Percentiles rank a stretch among this genome's conserved stretches.
Conservation (phyloP, 2,113 vertebrate species). For the Xenotilapia caudafasciata region DNA sequence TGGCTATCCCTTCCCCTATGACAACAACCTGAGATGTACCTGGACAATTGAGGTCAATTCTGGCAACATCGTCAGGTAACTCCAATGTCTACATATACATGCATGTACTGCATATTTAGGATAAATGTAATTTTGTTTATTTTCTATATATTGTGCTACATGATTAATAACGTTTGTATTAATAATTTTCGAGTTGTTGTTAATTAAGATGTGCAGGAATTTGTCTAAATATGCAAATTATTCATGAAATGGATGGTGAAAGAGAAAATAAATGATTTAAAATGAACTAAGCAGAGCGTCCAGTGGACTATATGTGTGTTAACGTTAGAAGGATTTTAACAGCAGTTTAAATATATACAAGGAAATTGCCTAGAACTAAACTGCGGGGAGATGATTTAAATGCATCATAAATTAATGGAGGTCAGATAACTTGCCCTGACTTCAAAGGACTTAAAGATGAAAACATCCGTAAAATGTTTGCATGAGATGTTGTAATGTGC, state of each 20-base stretch:
- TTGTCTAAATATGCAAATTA: neutral
- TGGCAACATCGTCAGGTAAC: slow-evolving; percentile 94
- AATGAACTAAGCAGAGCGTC: neutral
- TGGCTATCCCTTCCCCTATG: slow-evolving; percentile 96
- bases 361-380: neutral
- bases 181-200: neutral
- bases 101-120: neutral
- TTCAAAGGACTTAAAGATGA: neutral
- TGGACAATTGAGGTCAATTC: slow-evolving; percentile 93
- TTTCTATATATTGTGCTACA: neutral
- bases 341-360: neutral
- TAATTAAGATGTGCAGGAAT: neutral
- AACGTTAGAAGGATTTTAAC: neutral
- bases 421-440: neutral
- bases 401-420: neutral
- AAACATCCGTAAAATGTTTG: neutral
- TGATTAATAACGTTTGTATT: neutral
- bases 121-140: neutral
- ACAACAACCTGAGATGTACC: slow-evolving; percentile 93
- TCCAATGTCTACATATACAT: neutral
- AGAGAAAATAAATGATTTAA: neutral
- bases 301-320: neutral
- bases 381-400: neutral
- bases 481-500: neutral
- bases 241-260: neutral